Conservation (phyloP, 2,113 vertebrate genomes). For the Thunnus maccoyii region DNA sequence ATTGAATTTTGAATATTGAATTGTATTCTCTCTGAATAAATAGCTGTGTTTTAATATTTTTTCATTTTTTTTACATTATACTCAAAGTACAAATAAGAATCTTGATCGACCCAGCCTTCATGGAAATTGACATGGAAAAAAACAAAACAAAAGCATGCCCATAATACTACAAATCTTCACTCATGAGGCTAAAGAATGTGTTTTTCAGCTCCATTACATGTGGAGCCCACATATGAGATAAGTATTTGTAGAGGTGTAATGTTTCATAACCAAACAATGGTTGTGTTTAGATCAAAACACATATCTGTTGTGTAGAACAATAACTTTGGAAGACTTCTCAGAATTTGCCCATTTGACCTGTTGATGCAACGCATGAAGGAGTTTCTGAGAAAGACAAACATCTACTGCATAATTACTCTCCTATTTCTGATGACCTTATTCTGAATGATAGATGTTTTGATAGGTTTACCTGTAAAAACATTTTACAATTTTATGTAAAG, state of each 20-base stretch:
- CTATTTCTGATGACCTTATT: conserved; percentile 20
- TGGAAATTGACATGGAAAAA: conserved; percentile 26
- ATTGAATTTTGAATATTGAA: no score
- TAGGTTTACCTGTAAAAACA: background rate
- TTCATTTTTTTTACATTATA: background rate
- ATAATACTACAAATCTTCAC: background rate
- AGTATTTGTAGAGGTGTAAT: conserved; percentile 58
- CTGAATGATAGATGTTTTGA: background rate
- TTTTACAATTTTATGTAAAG: background rate
- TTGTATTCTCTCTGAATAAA: background rate
- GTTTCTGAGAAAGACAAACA: conserved; percentile 53
- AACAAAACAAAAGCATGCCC: background rate
- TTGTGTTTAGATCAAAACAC: conserved; percentile 82
- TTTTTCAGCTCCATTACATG: conserved; percentile 51
- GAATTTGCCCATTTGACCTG: conserved; percentile 69
- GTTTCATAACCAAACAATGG: conserved; percentile 80
- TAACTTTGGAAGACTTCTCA: conserved; percentile 67
- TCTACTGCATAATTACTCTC: background rate
- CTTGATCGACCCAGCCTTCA: background rate
- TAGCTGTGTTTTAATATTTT: background rate
- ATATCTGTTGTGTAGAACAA: conserved; percentile 73
- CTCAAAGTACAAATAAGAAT: background rate
- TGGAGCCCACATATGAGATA: conserved; percentile 60
- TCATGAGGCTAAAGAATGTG: conserved; percentile 21
- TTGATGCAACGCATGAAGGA: conserved; percentile 18